These are phyloP conservation scores for Spea bombifrons DNA, from an alignment of 2,113 vertebrate species.

Conservation along the genomic window DNA sequence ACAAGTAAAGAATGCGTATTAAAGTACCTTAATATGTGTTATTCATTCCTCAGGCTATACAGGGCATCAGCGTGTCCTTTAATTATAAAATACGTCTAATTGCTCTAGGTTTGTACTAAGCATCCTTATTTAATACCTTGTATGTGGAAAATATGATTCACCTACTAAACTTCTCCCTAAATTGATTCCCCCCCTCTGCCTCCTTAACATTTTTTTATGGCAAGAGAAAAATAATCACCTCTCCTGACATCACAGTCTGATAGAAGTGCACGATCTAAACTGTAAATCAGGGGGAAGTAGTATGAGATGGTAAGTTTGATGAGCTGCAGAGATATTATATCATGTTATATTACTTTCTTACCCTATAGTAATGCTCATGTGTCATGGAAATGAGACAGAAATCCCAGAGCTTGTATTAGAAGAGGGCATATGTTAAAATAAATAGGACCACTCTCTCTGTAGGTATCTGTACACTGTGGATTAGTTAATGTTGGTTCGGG, in stretches of 20 bases:
- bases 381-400: conserved; percentile 63
- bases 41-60: no score
- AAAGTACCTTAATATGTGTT: no score
- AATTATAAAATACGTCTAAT: not conserved
- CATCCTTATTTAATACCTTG: conserved; percentile 19
- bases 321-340: conserved; percentile 69
- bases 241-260: conserved; percentile 61
- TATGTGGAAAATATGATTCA: conserved; percentile 39
- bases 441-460: conserved; percentile 42
- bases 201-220: conserved; percentile 67
- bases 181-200: conserved; percentile 66
- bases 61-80: no score
- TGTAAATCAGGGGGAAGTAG: conserved; percentile 68
- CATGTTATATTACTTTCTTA: conserved; percentile 68
- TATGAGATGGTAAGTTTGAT: conserved; percentile 66
- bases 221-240: conserved; percentile 67
- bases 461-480: conserved; percentile 41
- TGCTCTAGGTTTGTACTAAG: conserved; percentile 4
- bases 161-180: conserved; percentile 63
- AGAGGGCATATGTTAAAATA: conserved; percentile 48
- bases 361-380: conserved; percentile 67
- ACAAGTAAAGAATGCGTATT: no score
- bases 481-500: conserved; percentile 40
- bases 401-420: conserved; percentile 47
- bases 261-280: conserved; percentile 64